Base-by-base conservation (phyloP, 2,113 vertebrate species). In the Todiramphus chloris region DNA sequence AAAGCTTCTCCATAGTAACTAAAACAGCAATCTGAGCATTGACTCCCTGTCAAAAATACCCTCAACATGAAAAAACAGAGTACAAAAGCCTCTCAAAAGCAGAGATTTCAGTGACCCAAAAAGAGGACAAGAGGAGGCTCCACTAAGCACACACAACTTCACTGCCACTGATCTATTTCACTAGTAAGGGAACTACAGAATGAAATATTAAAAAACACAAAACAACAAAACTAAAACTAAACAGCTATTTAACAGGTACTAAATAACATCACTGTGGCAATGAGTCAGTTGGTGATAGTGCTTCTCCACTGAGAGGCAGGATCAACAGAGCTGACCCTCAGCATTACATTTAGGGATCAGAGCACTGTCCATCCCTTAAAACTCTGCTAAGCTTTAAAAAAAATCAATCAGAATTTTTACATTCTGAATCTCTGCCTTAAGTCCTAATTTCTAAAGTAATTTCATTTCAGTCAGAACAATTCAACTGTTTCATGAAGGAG, bases 1-100 rank as follows among this genome's bases (percentile, higher is more conserved):
- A 93, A 96, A 93, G 79, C 64, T 96, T 94, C 94, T 93, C 93
- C 94, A 97, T 86, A 96, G 96, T 96, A 96, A 95, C 94, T 77
- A 48, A 70, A 96, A 51, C 79, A 63, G 93, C 76, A 90, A 91
- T 95, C 68, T 74, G 60, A 96, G 93, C 90, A 90, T 44, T 86
- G 92, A 94, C 68, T 87, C 68, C 76, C 90, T 91, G 79, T 96
- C 93, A 97, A 94, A 97, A 97, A 94, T 78, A 74, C 53, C 39
- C 85, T 90, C 83, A 31, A 63, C 46, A 92, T 68, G 55, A 95
- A 93, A 96, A 95, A 51, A 14, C 72, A 75, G 48, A 95, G 76
- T 39, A 96, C 93, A 96, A 96, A 97, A 95, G 90, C 67, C 39
- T 95, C 88, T 91, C 59, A 80, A 78, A 83, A 90, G 59, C 39